Conservation (phyloP, 2,113 vertebrate species). For the Datnioides undecimradiatus region DNA sequence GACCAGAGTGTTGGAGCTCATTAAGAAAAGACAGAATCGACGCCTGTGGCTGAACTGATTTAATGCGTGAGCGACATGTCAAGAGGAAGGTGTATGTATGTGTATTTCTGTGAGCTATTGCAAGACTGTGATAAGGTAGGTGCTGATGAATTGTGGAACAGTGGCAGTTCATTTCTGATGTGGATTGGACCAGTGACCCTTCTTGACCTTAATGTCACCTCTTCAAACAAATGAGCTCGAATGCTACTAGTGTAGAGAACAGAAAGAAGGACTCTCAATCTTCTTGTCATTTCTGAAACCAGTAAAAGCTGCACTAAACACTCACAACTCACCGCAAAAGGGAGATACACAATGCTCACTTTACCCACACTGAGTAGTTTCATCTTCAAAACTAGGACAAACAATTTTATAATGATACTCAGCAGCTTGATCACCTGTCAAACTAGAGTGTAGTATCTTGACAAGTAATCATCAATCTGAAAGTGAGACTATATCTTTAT, state of each 20-base stretch:
- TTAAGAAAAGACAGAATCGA: slow-evolving; percentile 8
- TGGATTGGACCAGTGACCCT: slow-evolving; percentile 18
- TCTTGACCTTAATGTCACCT: slow-evolving; percentile 2
- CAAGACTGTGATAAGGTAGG: neutral
- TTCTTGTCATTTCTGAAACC: slow-evolving; percentile 14
- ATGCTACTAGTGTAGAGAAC: neutral
- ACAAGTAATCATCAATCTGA: neutral
- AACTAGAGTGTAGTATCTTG: neutral
- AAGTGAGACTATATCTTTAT: neutral
- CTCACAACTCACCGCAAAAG: neutral
- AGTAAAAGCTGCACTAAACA: neutral
- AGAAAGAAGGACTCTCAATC: neutral
- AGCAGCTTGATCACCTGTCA: neutral
- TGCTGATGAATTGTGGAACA: slow-evolving; percentile 7
- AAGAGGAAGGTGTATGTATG: neutral
- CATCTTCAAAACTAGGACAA: slow-evolving; percentile 8
- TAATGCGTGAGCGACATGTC: neutral
- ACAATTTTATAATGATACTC: neutral
- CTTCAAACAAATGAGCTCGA: slow-evolving; percentile 24
- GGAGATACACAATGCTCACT: neutral
- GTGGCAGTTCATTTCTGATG: slow-evolving; percentile 7
- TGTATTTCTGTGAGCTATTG: neutral
- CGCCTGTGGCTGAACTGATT: neutral
- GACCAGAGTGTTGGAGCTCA: slow-evolving; percentile 16
- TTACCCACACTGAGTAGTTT: neutral